These are phyloP conservation scores for Festucalex cinctus DNA, from an alignment of 2,113 vertebrate genomes.

Conservation along the genomic window DNA sequence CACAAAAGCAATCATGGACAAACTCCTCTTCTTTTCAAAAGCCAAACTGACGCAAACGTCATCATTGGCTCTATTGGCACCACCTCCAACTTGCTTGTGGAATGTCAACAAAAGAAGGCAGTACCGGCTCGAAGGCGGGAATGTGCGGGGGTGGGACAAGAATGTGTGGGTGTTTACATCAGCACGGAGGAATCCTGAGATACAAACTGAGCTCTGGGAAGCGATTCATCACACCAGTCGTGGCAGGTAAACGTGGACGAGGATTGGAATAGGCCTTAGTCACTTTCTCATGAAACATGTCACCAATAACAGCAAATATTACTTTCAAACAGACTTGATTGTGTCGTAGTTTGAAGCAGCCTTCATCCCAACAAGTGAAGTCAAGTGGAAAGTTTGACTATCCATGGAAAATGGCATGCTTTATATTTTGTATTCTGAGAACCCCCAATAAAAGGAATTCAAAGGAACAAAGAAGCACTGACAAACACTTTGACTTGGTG, in stretches of 20 bases:
- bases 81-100: slow-evolving; percentile 15
- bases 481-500: background rate
- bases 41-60: background rate
- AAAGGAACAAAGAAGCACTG: background rate
- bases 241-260: slow-evolving; percentile 5
- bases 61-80: slow-evolving; percentile 27
- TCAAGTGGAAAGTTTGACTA: background rate
- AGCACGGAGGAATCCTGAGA: slow-evolving; percentile 58
- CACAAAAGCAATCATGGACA: too few relatives aligned
- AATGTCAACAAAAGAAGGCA: slow-evolving; percentile 53
- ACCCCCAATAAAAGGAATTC: too few relatives aligned
- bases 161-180: slow-evolving; percentile 44
- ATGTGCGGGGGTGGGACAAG: slow-evolving; percentile 35
- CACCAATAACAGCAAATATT: too few relatives aligned
- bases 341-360: background rate
- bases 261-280: too few relatives aligned
- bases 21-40: too few relatives aligned
- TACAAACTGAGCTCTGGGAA: slow-evolving; percentile 20
- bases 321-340: background rate
- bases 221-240: background rate
- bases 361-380: too few relatives aligned
- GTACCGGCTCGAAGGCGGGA: slow-evolving; percentile 27
- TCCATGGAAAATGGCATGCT: background rate
- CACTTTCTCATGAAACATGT: too few relatives aligned
- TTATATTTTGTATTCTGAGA: background rate